A percentile compares a stretch with the other conserved stretches of the same genome.
These are phyloP conservation scores for Centropus unirufus DNA, from an alignment of 2,113 vertebrate species.

Conservation along the genomic window DNA sequence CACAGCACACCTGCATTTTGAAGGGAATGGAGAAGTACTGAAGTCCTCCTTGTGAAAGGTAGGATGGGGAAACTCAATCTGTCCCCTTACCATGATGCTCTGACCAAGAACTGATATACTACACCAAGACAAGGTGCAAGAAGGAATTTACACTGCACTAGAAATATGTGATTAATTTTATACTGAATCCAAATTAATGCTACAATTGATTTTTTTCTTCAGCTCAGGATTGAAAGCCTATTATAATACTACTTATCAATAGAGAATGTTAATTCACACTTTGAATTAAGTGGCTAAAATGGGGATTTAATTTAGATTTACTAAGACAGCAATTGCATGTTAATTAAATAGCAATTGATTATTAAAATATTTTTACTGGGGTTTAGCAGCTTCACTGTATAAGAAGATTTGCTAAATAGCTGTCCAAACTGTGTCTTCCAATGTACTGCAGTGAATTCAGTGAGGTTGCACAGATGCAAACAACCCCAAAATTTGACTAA, in stretches of 20 bases:
- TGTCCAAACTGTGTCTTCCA: neutral
- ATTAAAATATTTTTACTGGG: slow-evolving; percentile 57
- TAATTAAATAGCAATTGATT: slow-evolving; percentile 62
- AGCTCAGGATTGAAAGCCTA: slow-evolving; percentile 19
- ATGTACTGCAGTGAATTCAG: neutral
- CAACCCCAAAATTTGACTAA: neutral
- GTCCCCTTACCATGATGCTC: neutral
- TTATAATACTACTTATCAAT: slow-evolving; percentile 50
- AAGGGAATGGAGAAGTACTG: neutral
- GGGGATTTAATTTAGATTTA: slow-evolving; percentile 66
- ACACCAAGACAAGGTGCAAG: neutral
- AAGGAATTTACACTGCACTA: neutral
- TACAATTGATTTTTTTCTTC: slow-evolving; percentile 42
- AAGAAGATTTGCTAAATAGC: neutral
- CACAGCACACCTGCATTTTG: neutral
- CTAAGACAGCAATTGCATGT: slow-evolving; percentile 39
- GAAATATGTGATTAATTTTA: slow-evolving; percentile 31
- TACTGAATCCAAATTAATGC: slow-evolving; percentile 33
- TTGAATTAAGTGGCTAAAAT: slow-evolving; percentile 62
- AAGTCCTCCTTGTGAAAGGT: neutral
- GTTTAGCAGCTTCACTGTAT: neutral
- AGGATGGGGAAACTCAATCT: neutral
- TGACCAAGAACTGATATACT: neutral
- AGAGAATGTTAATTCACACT: slow-evolving; percentile 38
- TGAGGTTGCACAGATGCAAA: neutral